Base-by-base conservation (phyloP, 2,888 invertebrate species). In the Alloplasta piceator region DNA sequence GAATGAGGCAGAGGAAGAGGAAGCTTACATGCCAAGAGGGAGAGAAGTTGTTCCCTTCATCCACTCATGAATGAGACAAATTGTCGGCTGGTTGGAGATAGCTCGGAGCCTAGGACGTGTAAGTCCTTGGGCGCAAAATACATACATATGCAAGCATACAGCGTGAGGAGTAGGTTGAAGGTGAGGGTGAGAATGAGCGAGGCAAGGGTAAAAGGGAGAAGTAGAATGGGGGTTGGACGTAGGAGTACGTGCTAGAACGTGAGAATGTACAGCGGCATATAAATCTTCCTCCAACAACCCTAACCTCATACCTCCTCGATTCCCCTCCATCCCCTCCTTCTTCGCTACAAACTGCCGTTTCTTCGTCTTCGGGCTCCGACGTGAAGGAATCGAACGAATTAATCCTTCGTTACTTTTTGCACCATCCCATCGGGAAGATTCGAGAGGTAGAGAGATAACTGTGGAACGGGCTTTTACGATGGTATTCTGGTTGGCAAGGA, bases 11-110 rank as follows among this genome's bases (percentile, higher is more conserved):
- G 63, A 43, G 52, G 39, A 36, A 52, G 50, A 48, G 46, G 48
- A 9, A 46, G 71, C 39, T 48, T 26, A 26, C 26, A 26, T 26
- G 16, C 7, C 43, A 43, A 6, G 10, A 9, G 43, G 14, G 50
- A 43, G 41, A 64, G 52, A 73, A 71, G 75, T 80, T 71, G 72
- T 71, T 79, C 64, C 74, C 81, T 81, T 81, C 78, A 74, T 78
- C 70, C 78, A 78, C 78, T 81, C 81, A 71, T 74, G 81, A 78
- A 81, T 74, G 81, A 81, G 81, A 81, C 81, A 81, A 81, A 81
- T 81, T 81, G 81, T 74, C 60, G 74, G 78, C 74, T 60, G 64
- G n/a, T 43, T 60, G 50, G 50, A 72, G 67, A 56, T 75, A 48
- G 52, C 16, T 64, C 39, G 9, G 52, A 55, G 50, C 26, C 55